Evolutionary conservation across 2,797 vertebrate species (phyloP).

Genomic region (Acanthopagrus latus): DNA sequence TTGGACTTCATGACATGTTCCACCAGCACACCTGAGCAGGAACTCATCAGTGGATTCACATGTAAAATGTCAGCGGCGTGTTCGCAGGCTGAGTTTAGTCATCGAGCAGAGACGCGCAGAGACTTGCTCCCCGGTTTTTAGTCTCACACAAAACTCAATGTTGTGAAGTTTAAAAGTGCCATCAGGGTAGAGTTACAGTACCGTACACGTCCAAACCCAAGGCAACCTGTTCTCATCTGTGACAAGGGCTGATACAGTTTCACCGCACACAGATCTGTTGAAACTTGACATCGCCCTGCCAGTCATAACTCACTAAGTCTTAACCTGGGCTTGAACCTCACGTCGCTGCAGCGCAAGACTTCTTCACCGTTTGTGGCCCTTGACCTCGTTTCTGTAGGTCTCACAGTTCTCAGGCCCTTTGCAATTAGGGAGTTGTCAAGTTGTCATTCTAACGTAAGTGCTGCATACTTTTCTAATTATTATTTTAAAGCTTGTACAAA

Average conservation of each 20-base stretch:
- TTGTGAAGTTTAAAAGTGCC: constrained; percentile 69
- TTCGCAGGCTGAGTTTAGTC: constrained; percentile 32
- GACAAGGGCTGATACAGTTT: constrained; percentile 49
- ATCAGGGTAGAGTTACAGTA: constrained; percentile 60
- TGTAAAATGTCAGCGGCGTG: constrained; percentile 44
- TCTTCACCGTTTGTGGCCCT: constrained; percentile 9
- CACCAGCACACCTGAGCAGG: constrained; percentile 9
- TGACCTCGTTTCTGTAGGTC: constrained; percentile 49
- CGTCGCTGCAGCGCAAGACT: background rate
- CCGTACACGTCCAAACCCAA: constrained; percentile 53
- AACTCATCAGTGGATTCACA: constrained; percentile 18
- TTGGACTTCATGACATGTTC: constrained; percentile 24
- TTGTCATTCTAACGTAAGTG: constrained; percentile 40
- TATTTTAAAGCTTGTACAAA: constrained; percentile 20
- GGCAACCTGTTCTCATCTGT: constrained; percentile 40
- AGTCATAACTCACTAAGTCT: constrained; percentile 31
- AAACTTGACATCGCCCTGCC: constrained; percentile 48
- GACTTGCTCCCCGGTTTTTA: constrained; percentile 56
- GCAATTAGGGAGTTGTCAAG: constrained; percentile 42
- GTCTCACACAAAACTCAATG: constrained; percentile 32
- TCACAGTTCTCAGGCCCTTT: constrained; percentile 51
- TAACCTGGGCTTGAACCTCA: constrained; percentile 52
- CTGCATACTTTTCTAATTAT: constrained; percentile 29
- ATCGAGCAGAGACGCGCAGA: constrained; percentile 50
- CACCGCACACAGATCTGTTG: constrained; percentile 45